Conservation (phyloP, 2,113 vertebrate genomes). For the Pagrus major region DNA sequence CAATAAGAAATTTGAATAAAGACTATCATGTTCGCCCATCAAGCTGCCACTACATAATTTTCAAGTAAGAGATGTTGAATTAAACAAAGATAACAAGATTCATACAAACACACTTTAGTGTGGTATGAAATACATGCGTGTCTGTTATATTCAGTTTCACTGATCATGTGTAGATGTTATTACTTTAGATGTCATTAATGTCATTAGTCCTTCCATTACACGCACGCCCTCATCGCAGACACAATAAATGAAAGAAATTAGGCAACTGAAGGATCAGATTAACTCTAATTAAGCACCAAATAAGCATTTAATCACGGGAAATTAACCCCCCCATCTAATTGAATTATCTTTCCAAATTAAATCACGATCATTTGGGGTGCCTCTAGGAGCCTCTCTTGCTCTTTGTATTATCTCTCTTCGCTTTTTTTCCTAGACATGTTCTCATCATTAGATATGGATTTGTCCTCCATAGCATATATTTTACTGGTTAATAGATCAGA, state of each 20-base stretch:
- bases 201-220: constrained; percentile 26
- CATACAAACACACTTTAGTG: background rate
- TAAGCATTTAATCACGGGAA: constrained; percentile 66
- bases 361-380: constrained; percentile 33
- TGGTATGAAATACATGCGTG: background rate
- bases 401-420: constrained; percentile 32
- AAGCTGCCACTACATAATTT: background rate
- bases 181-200: constrained; percentile 26
- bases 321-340: constrained; percentile 61
- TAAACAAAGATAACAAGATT: background rate
- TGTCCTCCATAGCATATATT: constrained; percentile 32
- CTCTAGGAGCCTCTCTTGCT: constrained; percentile 45
- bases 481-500: constrained; percentile 33
- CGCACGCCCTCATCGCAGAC: constrained; percentile 3
- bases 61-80: background rate
- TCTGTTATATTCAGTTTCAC: background rate
- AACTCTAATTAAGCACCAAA: constrained; percentile 65
- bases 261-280: constrained; percentile 53
- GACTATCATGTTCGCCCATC: background rate
- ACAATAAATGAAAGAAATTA: constrained; percentile 55
- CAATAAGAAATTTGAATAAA: too few relatives aligned
- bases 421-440: constrained; percentile 14
- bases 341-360: constrained; percentile 70
- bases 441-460: constrained; percentile 53
- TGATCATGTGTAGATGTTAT: constrained; percentile 23